Percentiles rank a stretch among this genome's conserved stretches.
Evolutionary conservation across 1,140 invertebrate genomes (phyloP).

Genomic region (Lamellibrachia luymesi): DNA sequence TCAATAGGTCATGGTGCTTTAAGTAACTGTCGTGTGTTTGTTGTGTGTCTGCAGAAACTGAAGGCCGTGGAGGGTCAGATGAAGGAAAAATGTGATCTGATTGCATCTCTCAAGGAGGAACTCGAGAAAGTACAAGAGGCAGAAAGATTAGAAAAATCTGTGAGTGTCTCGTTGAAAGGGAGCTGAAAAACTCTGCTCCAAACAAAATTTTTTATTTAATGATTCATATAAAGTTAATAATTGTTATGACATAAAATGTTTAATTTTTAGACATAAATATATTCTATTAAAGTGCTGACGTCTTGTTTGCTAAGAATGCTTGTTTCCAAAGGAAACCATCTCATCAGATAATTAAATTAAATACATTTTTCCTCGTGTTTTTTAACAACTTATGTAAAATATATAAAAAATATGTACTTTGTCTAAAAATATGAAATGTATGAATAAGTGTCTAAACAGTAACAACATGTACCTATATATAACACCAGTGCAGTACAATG

Average conservation of each 20-base stretch:
- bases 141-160: conserved; percentile 9
- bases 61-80: conserved; percentile 50
- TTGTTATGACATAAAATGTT: not conserved
- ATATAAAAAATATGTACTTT: not conserved
- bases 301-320: not conserved
- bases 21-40: not conserved
- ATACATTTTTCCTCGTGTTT: not conserved
- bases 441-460: not conserved
- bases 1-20: not conserved
- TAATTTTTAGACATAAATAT: not conserved
- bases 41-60: conserved; percentile 44
- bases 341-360: not conserved
- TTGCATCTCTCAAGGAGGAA: conserved; percentile 44
- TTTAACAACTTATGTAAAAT: not conserved
- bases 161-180: conserved; percentile 6
- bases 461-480: not conserved
- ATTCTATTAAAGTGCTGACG: not conserved
- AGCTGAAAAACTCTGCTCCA: not conserved
- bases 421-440: not conserved
- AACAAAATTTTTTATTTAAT: not conserved
- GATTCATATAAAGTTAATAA: not conserved
- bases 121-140: conserved; percentile 39
- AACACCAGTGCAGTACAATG: conserved; percentile 20
- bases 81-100: conserved; percentile 44
- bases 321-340: not conserved